Percentiles rank a stretch among this genome's conserved stretches.
These are phyloP conservation scores for Paramormyrops hopkinsi DNA, from an alignment of 2,797 vertebrate species.

Conservation along the genomic window DNA sequence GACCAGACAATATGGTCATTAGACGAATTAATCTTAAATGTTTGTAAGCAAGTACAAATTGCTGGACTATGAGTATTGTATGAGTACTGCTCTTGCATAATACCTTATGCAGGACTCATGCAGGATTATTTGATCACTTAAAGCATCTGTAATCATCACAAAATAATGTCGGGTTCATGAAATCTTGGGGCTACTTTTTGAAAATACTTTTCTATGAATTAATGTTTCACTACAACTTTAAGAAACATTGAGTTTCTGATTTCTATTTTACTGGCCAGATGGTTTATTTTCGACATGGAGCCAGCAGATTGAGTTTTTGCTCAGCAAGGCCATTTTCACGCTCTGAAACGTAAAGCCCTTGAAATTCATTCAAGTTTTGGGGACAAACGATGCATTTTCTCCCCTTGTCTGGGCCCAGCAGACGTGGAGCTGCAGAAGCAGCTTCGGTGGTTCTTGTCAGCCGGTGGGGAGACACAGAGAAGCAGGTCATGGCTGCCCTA, in stretches of 20 bases:
- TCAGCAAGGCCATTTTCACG: background rate
- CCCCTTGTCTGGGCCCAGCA: background rate
- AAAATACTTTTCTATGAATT: background rate
- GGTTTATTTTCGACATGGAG: background rate
- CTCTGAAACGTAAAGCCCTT: background rate
- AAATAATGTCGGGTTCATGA: background rate
- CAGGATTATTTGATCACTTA: background rate
- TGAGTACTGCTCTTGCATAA: background rate
- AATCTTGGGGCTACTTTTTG: background rate
- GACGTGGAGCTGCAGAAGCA: background rate
- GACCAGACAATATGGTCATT: background rate
- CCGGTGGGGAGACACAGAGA: background rate
- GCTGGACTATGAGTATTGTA: background rate
- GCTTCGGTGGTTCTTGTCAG: background rate
- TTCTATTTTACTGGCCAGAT: background rate
- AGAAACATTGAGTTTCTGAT: background rate
- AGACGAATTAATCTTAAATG: background rate
- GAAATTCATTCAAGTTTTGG: background rate
- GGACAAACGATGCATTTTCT: background rate
- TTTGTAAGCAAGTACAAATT: background rate
- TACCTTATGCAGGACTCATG: background rate
- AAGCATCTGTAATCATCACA: background rate
- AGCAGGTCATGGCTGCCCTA: background rate
- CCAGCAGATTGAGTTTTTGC: conserved; percentile 1
- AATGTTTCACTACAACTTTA: background rate